Evolutionary conservation across 2,113 vertebrate genomes (phyloP), one percentile per base, ranked within the genome.

Genomic region (Dasyprocta punctata): DNA sequence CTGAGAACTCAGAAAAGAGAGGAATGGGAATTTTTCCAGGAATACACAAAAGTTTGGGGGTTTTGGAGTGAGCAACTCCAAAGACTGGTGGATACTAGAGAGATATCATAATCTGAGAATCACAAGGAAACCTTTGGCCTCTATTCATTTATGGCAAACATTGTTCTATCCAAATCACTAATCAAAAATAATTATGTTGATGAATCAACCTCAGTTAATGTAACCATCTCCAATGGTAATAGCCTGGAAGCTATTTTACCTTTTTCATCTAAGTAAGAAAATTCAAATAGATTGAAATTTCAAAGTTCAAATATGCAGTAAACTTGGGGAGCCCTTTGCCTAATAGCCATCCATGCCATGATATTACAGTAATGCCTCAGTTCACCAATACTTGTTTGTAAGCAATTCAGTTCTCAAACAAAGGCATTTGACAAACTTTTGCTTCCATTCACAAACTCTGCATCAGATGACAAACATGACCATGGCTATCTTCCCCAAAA

Each of bases 211-310:
- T 36, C 19, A 38, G 28, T 73, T 87, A 30, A 83, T 73, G 30
- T 81, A 93, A 91, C 10, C 12, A 58, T 75, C 13, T 22, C 3
- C 73, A 89, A 44, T 71, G 61, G 75, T 85, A 71, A 78, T 56
- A 41, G 24, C 69, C 85, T 84, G 30, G 30, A 20, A 38, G 24
- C 41, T 88, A 60, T 63, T 87, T 91, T 92, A 14, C 20, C 84
- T 71, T 94, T 71, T n/a, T 20, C 38, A 5, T 81, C 7, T 44
- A 38, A 36, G 20, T 71, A 22, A 73, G 5, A 90, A 92, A 78
- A 52, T 90, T 84, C 24, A 92, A 47, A 61, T 47, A 56, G 19
- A 60, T 95, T 90, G 90, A 82, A 86, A 26, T 69, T 71, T 83
- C 85, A 92, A 71, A 19, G 36, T 71, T 88, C 71, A 95, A 65